Evolutionary conservation across 2,113 vertebrate genomes (phyloP).

Genomic region (Mixornis gularis): DNA sequence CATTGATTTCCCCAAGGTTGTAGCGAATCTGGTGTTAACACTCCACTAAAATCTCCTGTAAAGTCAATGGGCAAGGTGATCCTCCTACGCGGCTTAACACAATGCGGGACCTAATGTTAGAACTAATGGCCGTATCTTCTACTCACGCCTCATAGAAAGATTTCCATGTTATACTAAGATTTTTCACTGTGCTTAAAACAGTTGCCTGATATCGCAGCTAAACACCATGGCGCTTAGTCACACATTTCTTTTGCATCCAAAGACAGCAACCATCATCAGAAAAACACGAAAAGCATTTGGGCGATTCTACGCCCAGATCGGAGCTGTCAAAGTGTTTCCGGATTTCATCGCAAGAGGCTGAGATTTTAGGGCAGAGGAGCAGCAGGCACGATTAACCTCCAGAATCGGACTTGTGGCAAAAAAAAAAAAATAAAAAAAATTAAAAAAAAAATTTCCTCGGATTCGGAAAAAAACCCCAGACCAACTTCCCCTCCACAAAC

Average conservation of each 20-base stretch:
- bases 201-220: background rate
- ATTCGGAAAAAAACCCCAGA: background rate
- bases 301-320: fast-evolving
- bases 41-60: background rate
- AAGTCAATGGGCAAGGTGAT: background rate
- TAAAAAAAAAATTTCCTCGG: no score
- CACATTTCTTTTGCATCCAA: background rate
- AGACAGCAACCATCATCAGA: background rate
- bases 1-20: background rate
- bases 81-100: background rate
- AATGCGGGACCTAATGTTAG: background rate
- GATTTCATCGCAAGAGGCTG: background rate
- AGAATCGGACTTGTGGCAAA: background rate
- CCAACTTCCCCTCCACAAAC: fast-evolving
- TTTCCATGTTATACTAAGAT: fast-evolving
- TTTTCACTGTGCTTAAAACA: background rate
- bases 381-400: background rate
- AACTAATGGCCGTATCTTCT: fast-evolving
- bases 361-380: background rate
- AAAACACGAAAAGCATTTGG: background rate
- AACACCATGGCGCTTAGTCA: background rate
- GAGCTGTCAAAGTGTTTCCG: background rate
- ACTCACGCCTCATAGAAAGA: background rate
- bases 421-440: no score
- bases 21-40: background rate